Evolutionary conservation across 1,140 invertebrate genomes (phyloP), one percentile per base, ranked within the genome.

Genomic region (Papilio glaucus): DNA sequence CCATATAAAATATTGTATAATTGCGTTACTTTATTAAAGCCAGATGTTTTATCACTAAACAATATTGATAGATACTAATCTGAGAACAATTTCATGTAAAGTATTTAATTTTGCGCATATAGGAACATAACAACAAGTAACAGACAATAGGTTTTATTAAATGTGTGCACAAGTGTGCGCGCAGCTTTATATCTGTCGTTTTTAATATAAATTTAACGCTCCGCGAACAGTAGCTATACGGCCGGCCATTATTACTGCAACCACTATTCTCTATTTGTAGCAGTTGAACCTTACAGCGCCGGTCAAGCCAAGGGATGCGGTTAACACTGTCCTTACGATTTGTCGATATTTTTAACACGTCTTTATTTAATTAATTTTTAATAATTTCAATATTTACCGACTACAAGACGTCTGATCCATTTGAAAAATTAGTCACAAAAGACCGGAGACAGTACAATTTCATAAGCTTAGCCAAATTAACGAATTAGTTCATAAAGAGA

Each of bases 151-250:
- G 15, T 69, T 53, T 68, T 68, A 53, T 69, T 39, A 53, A 69
- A 69, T 33, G 29, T 33, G 24, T 26, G 15, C 38, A 18, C 21
- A 24, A 49, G 42, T 33, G 42, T 33, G n/a, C 42, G 15, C 42
- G 42, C n/a, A 18, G 67, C 42, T 69, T 69, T 49, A 69, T 53
- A 69, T 71, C 63, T 67, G 72, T 26, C 74, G 71, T 84, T 84
- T 85, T 85, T 88, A 88, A 86, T 88, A 83, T 81, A 83, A 86
- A 85, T 85, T 86, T 88, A 86, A 83, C 80, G 84, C 77, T 82
- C 71, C 62, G 72, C 75, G 63, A 78, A 79, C 76, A 72, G 72
- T 79, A 76, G 71, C 79, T 75, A 75, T 74, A 79, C 76, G 75
- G 38, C 68, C 69, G 63, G 60, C 77, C 79, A 84, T 86, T 86